phyloP scores from a whole-genome alignment of 2,888 invertebrate species.

The Drosophila greeni region DNA sequence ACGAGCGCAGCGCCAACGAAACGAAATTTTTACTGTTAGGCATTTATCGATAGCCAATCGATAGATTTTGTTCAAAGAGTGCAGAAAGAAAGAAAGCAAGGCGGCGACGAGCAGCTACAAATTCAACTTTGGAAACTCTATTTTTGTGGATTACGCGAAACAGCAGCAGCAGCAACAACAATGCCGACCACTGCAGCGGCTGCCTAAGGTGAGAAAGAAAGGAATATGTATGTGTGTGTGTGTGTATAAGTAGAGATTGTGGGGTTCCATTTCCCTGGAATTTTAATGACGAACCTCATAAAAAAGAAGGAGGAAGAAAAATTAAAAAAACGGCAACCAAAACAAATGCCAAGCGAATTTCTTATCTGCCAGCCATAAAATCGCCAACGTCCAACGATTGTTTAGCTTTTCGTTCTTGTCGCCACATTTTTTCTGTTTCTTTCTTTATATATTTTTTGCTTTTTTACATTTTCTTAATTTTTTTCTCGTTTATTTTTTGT shows the following conservation, averaged over 20 bases:
- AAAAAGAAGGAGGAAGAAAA: conserved; percentile 25
- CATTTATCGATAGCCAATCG: conserved; percentile 39
- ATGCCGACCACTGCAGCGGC: conserved; percentile 64
- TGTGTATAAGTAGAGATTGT: neutral
- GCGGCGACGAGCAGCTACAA: neutral
- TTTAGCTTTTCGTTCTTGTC: conserved; percentile 40
- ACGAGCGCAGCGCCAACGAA: conserved; percentile 31
- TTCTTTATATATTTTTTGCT: neutral
- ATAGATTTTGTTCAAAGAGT: conserved; percentile 28
- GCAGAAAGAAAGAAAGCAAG: conserved; percentile 9
- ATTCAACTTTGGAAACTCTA: conserved; percentile 24
- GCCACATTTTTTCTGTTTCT: conserved; percentile 4
- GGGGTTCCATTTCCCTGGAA: conserved; percentile 59
- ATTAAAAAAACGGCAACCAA: conserved; percentile 25
- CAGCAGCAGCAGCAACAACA: conserved; percentile 39
- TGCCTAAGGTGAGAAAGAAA: conserved; percentile 64
- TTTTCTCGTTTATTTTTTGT: conserved; percentile 1
- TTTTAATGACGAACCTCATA: conserved; percentile 55
- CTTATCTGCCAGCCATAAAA: conserved; percentile 62
- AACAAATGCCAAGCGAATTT: conserved; percentile 48
- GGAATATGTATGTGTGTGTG: neutral
- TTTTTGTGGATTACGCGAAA: conserved; percentile 48
- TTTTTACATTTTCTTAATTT: neutral
- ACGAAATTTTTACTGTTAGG: conserved; percentile 45
- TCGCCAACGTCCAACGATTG: conserved; percentile 55